Evolutionary conservation across 2,797 vertebrate species (phyloP), one percentile per base, ranked within the genome.

Genomic region (Crenichthys baileyi): DNA sequence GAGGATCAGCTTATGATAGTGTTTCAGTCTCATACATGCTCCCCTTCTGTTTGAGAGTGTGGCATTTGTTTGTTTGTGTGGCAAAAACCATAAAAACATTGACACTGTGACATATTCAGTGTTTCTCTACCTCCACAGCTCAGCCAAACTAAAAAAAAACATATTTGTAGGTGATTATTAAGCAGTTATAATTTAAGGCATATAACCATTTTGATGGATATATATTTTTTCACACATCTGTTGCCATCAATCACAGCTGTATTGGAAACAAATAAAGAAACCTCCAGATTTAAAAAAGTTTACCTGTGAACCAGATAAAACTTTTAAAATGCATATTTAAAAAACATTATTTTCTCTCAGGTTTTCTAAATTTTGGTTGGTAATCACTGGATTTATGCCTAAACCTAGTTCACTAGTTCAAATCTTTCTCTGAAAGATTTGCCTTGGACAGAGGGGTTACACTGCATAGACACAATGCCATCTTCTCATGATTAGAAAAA

Each of bases 1-100:
- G 83, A 81, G 88, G 90, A 94, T 93, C 90, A 89, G 86, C 81
- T 93, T 84, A 86, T 92, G 91, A 87, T 88, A 80, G 65, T 82
- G 79, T 83, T 83, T 82, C 86, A 84, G 87, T 80, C 84, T 77
- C 56, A 70, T 55, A 74, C 81, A 77, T 73, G 56, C 70, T 85
- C 78, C 63, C 31, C 24, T 75, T 11, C 8, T 72, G 60, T 36
- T 73, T 70, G 6, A 87, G 41, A 58, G 18, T 76, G 58, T 29
- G 56, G n/a, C 61, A 48, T 77, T 36, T 36, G 36, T 36, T 36
- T 36, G 39, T 82, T 48, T 65, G 0, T 56, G 39, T 20, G 31
- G 41, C 67, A 13, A 39, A 50, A 72, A n/a, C 11, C 8, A 53
- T 11, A n/a, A 6, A 8, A 46, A 56, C 65, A 56, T 53, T 13